Evolutionary conservation across 2,888 invertebrate genomes (phyloP), one percentile per base, ranked within the genome.

Genomic region (Polyploca ridens): DNA sequence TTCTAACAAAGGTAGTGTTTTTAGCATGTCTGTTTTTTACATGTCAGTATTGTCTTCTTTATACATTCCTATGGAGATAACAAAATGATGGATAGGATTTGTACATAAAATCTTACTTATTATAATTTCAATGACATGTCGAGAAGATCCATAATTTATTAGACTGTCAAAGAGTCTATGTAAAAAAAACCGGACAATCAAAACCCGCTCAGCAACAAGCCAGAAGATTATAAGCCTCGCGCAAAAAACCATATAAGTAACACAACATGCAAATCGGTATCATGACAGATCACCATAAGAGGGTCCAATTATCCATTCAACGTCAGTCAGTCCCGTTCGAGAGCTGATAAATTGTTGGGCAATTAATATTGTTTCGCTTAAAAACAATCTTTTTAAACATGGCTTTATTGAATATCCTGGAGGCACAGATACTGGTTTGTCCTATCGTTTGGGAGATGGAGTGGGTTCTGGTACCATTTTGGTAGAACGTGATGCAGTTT

Each of bases 341-440:
- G 72, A 69, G 69, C 65, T 75, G 71, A 75, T 84, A 87, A 86
- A 88, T 88, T 78, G 81, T 78, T 68, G 64, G 71, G 66, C 84
- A 85, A 87, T 90, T 89, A 89, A 86, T 88, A 82, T 78, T 82
- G 79, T 84, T 84, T 78, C 74, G 75, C 75, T 86, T 81, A 76
- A 87, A 86, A 87, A 86, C 81, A 81, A 84, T 85, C 71, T 79
- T 72, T 66, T 79, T 83, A 85, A 69, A 78, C 84, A 85, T 78
- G 75, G 66, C 64, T 54, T 10, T 54, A 10, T 33, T 61, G 44
- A 38, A 19, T 61, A 35, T 27, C 61, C 44, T 11, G n/a, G 35
- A 62, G 63, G 58, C 66, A 58, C n/a, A 65, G 70, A 70, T 60
- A 67, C 66, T 65, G 74, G 69, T 60, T 71, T 69, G 75, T 75